Evolutionary conservation across 2,797 vertebrate species (phyloP), one percentile per base, ranked within the genome.

Genomic region (Myotis pilosus): DNA sequence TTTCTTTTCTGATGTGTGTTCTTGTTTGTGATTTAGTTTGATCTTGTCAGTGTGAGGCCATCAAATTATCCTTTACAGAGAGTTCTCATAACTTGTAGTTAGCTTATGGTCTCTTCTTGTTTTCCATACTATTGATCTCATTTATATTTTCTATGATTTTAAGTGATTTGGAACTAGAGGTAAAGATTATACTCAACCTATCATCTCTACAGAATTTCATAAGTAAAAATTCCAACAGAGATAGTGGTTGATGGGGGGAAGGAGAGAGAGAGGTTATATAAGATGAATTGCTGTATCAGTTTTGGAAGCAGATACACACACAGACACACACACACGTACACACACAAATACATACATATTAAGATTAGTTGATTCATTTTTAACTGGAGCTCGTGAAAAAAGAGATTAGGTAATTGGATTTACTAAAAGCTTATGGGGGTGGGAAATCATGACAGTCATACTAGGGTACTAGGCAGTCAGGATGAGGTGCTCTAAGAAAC

Each of bases 21-120:
- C 13, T 91, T 83, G 10, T 15, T 16, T 88, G 41, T 85, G 68
- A 62, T 76, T 86, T 71, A 76, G 8, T 86, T 81, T 86, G 13
- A 49, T 76, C 16, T 53, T 36, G 1, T 89, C 41, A 33, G 11
- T 66, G 33, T 53, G 41, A 64, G 62, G 76, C 7, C 36, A 69
- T 71, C 16, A 79, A 38, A 81, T 89, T 22, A 47, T 47, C 22
- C 17, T 41, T 57, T 85, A 16, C 36, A 68, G 57, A 44, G 11
- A 62, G 75, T 74, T 81, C 36, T 89, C 30, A 81, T 19, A 69
- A 22, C 1, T 69, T 81, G 3, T 51, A n/a, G 11, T 12, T 89
- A 83, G 62, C 38, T 55, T 28, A 7, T 62, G 20, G 4, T 76
- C 22, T 87, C 17, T 57, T 60, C 55, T 85, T 66, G 3, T 33